These are phyloP conservation scores for Portunus trituberculatus DNA, from an alignment of 1,140 invertebrate species.

Conservation along the genomic window DNA sequence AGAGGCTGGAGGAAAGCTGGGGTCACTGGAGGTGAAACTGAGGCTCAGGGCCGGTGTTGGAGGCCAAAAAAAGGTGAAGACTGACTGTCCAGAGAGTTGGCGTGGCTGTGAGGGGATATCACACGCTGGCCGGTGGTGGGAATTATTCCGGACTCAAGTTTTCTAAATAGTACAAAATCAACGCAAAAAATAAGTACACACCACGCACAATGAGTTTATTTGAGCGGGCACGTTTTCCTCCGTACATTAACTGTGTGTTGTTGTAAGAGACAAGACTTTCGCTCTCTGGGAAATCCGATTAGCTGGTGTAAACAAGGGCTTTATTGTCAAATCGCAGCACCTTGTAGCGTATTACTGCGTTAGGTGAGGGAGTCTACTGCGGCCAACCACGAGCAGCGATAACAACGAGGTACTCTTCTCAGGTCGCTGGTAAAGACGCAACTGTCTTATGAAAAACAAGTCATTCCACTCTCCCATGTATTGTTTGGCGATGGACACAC, in stretches of 20 bases:
- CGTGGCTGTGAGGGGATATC: background rate
- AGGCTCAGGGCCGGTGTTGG: background rate
- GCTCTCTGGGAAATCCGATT: background rate
- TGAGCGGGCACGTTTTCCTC: background rate
- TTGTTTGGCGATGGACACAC: too few species aligned
- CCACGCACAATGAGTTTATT: background rate
- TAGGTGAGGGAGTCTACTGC: background rate
- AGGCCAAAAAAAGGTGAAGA: background rate
- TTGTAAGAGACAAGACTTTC: background rate
- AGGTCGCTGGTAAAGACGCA: background rate
- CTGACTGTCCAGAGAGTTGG: background rate
- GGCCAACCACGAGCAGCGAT: background rate
- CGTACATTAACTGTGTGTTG: background rate
- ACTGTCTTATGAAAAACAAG: background rate
- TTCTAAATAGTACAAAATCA: background rate
- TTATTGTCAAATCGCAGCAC: background rate
- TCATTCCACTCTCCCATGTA: too few species aligned
- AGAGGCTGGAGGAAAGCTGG: background rate
- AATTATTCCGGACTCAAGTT: background rate
- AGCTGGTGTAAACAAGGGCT: background rate
- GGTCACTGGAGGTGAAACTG: background rate
- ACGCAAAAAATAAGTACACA: background rate
- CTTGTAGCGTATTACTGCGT: background rate
- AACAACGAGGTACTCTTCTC: too few species aligned
- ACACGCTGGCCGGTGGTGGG: background rate